phyloP scores from a whole-genome alignment of 2,113 vertebrate species.

The Pedetes capensis region DNA sequence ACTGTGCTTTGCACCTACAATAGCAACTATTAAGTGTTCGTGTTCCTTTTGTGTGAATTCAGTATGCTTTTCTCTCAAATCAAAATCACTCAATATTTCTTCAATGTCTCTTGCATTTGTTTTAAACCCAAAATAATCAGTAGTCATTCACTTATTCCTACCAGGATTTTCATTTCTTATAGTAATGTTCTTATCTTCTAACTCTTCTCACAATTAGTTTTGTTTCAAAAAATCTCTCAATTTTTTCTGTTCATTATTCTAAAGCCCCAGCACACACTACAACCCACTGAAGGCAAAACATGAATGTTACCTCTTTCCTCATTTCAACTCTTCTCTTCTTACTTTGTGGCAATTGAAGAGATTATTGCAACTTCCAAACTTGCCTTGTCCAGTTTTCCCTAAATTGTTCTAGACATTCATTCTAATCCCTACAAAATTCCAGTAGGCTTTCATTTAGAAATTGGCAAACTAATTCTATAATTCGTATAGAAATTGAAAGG shows the following conservation, averaged over 20 bases:
- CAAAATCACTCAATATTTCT: neutral
- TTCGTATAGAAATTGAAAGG: neutral
- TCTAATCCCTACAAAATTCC: neutral
- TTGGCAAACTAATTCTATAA: neutral
- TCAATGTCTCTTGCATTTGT: neutral
- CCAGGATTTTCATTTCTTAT: neutral
- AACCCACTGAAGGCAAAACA: neutral
- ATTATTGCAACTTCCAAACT: neutral
- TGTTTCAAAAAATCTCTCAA: neutral
- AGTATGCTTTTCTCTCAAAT: slow-evolving; percentile 13
- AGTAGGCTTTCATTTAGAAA: neutral
- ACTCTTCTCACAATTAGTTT: neutral
- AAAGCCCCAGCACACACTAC: neutral
- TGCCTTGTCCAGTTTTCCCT: neutral
- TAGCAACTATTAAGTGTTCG: neutral
- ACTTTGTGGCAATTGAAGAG: neutral
- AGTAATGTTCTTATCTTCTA: neutral
- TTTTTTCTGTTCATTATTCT: neutral
- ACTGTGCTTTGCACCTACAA: neutral
- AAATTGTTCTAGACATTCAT: neutral
- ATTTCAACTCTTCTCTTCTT: neutral
- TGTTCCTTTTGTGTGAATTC: slow-evolving; percentile 24
- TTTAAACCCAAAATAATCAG: neutral
- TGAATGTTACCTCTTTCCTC: neutral
- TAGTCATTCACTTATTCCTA: neutral